These are phyloP conservation scores for Idaea dimidiata DNA, from an alignment of 2,888 invertebrate species.

Conservation along the genomic window DNA sequence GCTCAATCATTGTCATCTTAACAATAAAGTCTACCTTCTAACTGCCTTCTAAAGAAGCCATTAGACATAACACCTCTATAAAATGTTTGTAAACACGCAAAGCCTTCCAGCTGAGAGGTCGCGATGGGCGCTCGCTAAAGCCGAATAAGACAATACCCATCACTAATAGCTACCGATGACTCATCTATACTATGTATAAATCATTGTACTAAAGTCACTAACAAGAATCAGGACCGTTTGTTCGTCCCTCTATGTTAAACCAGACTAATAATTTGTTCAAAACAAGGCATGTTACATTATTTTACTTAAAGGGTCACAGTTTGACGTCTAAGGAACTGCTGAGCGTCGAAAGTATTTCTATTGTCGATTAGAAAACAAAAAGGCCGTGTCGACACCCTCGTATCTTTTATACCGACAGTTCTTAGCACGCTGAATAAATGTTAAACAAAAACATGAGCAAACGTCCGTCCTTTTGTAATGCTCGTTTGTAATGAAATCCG, in stretches of 20 bases:
- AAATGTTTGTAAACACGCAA: constrained; percentile 79
- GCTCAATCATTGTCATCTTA: constrained; percentile 61
- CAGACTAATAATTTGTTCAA: constrained; percentile 78
- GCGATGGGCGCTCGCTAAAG: constrained; percentile 39
- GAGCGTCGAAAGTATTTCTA: constrained; percentile 51
- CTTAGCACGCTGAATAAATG: constrained; percentile 52
- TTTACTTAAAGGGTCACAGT: constrained; percentile 62
- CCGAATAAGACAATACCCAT: constrained; percentile 62
- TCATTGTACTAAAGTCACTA: constrained; percentile 66
- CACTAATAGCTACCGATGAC: constrained; percentile 71
- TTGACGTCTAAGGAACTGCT: constrained; percentile 53
- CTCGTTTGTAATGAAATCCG: constrained; percentile 63
- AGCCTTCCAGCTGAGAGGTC: constrained; percentile 68
- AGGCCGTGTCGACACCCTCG: constrained; percentile 75
- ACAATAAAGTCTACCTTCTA: constrained; percentile 66
- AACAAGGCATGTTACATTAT: constrained; percentile 60
- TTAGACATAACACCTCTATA: constrained; percentile 76
- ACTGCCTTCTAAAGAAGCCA: constrained; percentile 73
- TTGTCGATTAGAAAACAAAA: constrained; percentile 75
- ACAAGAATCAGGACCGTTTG: constrained; percentile 74
- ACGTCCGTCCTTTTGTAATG: constrained; percentile 55
- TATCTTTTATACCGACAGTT: constrained; percentile 66
- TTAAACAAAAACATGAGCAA: constrained; percentile 66
- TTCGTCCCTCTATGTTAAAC: constrained; percentile 69
- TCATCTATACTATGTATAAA: constrained; percentile 73